phyloP scores from a whole-genome alignment of 2,797 vertebrate species.

The Lagorchestes hirsutus region DNA sequence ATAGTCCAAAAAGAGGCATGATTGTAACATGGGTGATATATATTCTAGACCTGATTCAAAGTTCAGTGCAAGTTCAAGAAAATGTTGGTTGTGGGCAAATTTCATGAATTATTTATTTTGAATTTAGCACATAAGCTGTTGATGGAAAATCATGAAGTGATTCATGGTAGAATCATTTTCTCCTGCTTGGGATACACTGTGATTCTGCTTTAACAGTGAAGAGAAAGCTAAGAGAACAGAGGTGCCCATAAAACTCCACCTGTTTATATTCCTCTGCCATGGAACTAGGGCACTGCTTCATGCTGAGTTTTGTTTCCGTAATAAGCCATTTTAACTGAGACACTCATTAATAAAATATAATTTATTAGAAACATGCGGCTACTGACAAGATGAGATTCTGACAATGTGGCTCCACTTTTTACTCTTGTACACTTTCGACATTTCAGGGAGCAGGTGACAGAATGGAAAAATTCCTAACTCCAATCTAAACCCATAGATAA shows the following conservation, averaged over 20 bases:
- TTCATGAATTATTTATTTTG: slow-evolving; percentile 68
- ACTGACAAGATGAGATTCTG: neutral
- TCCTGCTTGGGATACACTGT: slow-evolving; percentile 1
- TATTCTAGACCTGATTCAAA: slow-evolving; percentile 32
- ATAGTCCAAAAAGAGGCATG: neutral
- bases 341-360: slow-evolving; percentile 56
- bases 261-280: slow-evolving; percentile 21
- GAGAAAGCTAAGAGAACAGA: slow-evolving; percentile 34
- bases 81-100: slow-evolving; percentile 51
- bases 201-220: neutral
- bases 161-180: slow-evolving; percentile 45
- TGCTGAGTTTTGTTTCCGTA: slow-evolving; percentile 22
- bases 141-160: slow-evolving; percentile 61
- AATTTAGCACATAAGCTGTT: slow-evolving; percentile 33
- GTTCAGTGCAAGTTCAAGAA: slow-evolving; percentile 65
- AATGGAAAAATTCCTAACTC: neutral
- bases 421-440: neutral
- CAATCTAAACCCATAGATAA: neutral
- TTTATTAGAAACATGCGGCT: slow-evolving; percentile 21
- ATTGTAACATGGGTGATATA: slow-evolving; percentile 15
- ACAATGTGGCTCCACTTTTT: neutral
- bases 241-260: slow-evolving; percentile 46
- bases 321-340: slow-evolving; percentile 42
- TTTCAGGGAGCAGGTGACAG: neutral
- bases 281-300: neutral